These are phyloP conservation scores for Callosobruchus maculatus DNA, from an alignment of 2,888 invertebrate genomes.

Conservation along the genomic window DNA sequence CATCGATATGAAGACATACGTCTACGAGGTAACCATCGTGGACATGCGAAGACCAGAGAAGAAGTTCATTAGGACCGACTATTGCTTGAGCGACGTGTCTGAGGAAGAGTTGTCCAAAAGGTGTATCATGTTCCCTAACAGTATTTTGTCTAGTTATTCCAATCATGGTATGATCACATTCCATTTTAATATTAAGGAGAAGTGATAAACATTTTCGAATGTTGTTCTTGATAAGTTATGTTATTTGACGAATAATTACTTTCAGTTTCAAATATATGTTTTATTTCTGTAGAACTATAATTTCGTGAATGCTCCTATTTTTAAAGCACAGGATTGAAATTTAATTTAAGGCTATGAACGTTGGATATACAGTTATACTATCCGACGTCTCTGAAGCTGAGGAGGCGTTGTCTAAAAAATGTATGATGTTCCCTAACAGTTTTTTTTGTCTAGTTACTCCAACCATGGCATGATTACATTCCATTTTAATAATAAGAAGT, in stretches of 20 bases:
- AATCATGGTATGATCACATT: constrained; percentile 31
- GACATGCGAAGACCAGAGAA: constrained; percentile 34
- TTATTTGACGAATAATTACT: not conserved
- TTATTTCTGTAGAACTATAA: not conserved
- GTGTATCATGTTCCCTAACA: constrained; percentile 36
- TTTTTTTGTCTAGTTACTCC: constrained; percentile 33
- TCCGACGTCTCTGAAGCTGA: no score
- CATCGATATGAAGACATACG: constrained; percentile 30
- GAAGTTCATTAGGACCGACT: constrained; percentile 34
- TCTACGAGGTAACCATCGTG: constrained; percentile 35
- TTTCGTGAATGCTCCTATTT: no score
- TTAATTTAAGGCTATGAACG: no score
- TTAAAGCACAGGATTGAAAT: no score
- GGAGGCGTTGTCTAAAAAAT: constrained; percentile 35
- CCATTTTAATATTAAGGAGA: constrained; percentile 26
- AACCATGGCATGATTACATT: constrained; percentile 31
- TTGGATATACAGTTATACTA: no score
- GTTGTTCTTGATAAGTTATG: constrained; percentile 2
- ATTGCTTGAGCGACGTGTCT: constrained; percentile 33
- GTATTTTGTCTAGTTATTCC: constrained; percentile 32
- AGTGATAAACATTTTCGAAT: constrained; percentile 3
- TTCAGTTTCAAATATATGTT: not conserved
- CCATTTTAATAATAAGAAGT: constrained; percentile 25
- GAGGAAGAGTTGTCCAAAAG: constrained; percentile 36
- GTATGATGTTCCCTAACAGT: constrained; percentile 35